phyloP scores from a whole-genome alignment of 2,797 vertebrate species.

The Neosilurus mollespiculum region DNA sequence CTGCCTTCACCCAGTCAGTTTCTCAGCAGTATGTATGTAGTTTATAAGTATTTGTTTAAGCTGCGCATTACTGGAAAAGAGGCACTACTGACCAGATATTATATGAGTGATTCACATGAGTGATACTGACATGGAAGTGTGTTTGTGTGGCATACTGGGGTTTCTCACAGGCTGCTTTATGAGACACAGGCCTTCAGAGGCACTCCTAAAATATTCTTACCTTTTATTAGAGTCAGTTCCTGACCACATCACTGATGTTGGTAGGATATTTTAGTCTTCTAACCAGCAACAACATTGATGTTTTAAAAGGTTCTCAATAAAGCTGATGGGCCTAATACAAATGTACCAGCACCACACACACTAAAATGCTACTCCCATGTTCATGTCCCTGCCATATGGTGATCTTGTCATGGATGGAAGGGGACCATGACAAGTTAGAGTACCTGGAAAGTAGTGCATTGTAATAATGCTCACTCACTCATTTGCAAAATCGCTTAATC shows the following conservation, averaged over 20 bases:
- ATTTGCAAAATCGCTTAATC: too few species aligned
- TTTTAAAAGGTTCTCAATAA: not conserved
- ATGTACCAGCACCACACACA: constrained; percentile 8
- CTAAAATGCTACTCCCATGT: not conserved
- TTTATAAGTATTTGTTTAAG: not conserved
- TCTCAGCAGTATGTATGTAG: not conserved
- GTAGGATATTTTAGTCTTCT: not conserved
- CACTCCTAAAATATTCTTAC: not conserved
- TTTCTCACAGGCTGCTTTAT: not conserved
- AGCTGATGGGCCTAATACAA: not conserved
- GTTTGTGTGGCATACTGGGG: not conserved
- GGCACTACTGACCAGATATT: not conserved
- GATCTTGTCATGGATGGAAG: not conserved
- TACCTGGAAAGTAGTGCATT: not conserved
- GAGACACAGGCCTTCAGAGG: not conserved
- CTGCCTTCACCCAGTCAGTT: too few species aligned
- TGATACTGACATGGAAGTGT: not conserved
- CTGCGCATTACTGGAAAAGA: not conserved
- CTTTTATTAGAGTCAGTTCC: not conserved
- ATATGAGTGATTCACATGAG: not conserved
- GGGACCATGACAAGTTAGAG: not conserved
- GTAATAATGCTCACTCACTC: not conserved
- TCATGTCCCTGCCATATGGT: not conserved
- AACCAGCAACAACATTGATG: not conserved
- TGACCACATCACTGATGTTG: not conserved